A percentile compares a stretch with the other conserved stretches of the same genome.
Conservation (phyloP, 2,888 invertebrate genomes). For the Tholera decimalis region DNA sequence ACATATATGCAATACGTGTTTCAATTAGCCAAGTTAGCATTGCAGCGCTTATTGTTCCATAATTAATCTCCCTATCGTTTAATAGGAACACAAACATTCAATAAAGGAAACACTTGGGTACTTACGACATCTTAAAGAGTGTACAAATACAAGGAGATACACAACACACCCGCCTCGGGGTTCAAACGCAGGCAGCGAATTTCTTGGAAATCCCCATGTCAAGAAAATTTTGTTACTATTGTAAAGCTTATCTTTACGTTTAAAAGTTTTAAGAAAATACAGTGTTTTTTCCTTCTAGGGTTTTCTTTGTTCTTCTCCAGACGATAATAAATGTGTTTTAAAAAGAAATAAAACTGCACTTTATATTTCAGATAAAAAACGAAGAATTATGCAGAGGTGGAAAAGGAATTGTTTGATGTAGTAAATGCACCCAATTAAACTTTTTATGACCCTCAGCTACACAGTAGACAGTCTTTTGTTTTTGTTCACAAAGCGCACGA, state of each 20-base stretch:
- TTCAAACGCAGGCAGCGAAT: too few relatives aligned
- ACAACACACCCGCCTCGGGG: too few relatives aligned
- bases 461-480: neutral
- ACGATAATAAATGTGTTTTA: constrained; percentile 8
- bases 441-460: constrained; percentile 3
- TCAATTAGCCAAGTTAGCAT: too few relatives aligned
- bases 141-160: too few relatives aligned
- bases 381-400: constrained; percentile 6
- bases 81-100: too few relatives aligned
- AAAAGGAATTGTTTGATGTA: neutral
- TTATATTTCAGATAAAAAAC: constrained; percentile 15
- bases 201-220: too few relatives aligned
- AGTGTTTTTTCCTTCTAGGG: neutral
- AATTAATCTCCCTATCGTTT: too few relatives aligned
- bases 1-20: too few relatives aligned
- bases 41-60: too few relatives aligned
- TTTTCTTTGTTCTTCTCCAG: constrained; percentile 5
- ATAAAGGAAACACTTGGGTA: too few relatives aligned
- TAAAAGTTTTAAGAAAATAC: neutral
- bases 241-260: neutral
- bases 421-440: neutral
- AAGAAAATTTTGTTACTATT: neutral
- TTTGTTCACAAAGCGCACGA: neutral
- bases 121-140: too few relatives aligned
- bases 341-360: constrained; percentile 17